phyloP scores from a whole-genome alignment of 2,113 vertebrate species.

The Parus major region DNA sequence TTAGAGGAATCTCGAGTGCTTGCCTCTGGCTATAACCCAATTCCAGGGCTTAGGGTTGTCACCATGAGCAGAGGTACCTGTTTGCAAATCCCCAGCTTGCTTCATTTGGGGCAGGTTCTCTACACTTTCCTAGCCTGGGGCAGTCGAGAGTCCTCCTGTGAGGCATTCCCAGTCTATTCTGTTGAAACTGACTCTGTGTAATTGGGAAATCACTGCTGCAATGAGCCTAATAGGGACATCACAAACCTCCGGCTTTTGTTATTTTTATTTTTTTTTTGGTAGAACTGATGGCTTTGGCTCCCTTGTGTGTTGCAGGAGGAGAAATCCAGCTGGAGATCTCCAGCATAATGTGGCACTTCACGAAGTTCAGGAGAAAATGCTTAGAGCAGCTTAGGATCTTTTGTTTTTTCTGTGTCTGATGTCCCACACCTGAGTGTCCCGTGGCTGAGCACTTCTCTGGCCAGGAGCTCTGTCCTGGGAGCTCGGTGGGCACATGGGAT shows the following conservation, averaged over 20 bases:
- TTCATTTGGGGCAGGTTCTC: conserved; percentile 45
- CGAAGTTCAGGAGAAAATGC: not conserved
- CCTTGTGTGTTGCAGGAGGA: not conserved
- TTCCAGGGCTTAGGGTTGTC: conserved; percentile 35
- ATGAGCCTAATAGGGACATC: not conserved
- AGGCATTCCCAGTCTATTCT: conserved; percentile 21
- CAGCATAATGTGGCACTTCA: not conserved
- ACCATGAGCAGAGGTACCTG: conserved; percentile 41
- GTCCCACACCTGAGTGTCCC: not conserved
- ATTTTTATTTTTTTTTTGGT: not conserved
- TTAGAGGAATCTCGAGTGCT: conserved; percentile 50
- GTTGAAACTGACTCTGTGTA: conserved; percentile 11
- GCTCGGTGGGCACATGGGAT: rapidly evolving
- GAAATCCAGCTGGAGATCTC: not conserved
- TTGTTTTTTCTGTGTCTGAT: not conserved
- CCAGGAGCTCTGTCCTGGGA: not conserved
- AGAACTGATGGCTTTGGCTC: not conserved
- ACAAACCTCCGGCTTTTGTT: not conserved
- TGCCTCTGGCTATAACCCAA: conserved; percentile 41
- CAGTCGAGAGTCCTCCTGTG: not conserved
- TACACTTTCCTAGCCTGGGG: conserved; percentile 50
- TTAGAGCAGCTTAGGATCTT: not conserved
- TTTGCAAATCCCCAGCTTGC: conserved; percentile 33
- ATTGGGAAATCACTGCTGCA: conserved; percentile 31
- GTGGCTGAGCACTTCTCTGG: not conserved